Evolutionary conservation across 2,888 invertebrate genomes (phyloP), one percentile per base, ranked within the genome.

Genomic region (Lithophane leautieri): DNA sequence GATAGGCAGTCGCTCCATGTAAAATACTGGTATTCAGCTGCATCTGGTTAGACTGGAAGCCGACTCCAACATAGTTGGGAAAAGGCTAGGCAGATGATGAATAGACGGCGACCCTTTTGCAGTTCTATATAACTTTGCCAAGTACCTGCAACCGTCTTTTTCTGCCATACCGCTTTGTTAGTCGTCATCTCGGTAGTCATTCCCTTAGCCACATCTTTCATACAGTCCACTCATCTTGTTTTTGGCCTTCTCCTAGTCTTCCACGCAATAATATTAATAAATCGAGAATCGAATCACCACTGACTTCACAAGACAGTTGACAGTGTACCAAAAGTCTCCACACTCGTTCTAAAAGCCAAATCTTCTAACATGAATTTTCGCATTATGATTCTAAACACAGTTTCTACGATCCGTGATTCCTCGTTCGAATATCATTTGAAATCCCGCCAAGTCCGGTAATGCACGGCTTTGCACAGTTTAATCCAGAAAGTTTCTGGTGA

Each of bases 371-470:
- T 52, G 68, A 58, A 62, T 63, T 60, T 50, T 40, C 61, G 19
- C 44, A 79, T 79, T 82, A 79, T 52, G 28, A 86, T 79, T 71
- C 74, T 62, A 69, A 82, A 56, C 71, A 75, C 58, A 74, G 60
- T 44, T 44, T 7, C 54, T 61, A 69, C 67, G 76, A 75, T 67
- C 77, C 70, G 50, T 73, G 78, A 79, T 79, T 78, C 63, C 66
- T 72, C 66, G 42, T 73, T 63, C 44, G 70, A 68, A 78, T 76
- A 85, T 79, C 65, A 79, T 83, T 79, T 82, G 83, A 85, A 79
- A 79, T 47, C n/a, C 61, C 42, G 76, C 83, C 82, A 78, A 85
- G 52, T 76, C 66, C 12, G 14, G 61, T 79, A 50, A 74, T 73
- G 63, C 63, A 63, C 60, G 42, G 69, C 40, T 76, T 73, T 54